Conservation (phyloP, 1,140 invertebrate species). For the Delia radicum region DNA sequence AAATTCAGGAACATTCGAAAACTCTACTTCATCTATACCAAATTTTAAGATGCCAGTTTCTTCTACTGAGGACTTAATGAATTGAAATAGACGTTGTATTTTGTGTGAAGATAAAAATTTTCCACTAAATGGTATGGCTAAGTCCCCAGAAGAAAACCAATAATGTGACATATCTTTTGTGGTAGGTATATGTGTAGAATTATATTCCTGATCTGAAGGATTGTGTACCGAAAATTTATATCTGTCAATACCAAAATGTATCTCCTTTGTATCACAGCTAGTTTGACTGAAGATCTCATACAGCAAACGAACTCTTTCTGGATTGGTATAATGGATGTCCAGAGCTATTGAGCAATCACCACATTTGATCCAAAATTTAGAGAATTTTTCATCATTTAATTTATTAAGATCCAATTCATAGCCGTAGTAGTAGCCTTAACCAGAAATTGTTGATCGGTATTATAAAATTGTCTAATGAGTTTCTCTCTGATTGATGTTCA, state of each 20-base stretch:
- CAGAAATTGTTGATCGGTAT: too few species aligned
- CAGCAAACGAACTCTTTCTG: conserved; percentile 39
- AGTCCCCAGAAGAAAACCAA: conserved; percentile 49
- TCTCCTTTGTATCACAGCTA: conserved; percentile 40
- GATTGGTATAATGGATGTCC: conserved; percentile 36
- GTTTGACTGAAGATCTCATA: conserved; percentile 50
- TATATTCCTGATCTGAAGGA: background rate
- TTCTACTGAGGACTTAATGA: conserved; percentile 32
- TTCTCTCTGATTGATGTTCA: conserved; percentile 28
- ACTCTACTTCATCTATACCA: conserved; percentile 47
- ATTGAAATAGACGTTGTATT: conserved; percentile 39
- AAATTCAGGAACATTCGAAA: conserved; percentile 42
- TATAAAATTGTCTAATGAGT: too few species aligned
- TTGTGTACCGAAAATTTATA: conserved; percentile 35
- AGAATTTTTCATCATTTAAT: conserved; percentile 21
- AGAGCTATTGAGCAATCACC: conserved; percentile 43
- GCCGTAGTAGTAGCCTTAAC: too few species aligned
- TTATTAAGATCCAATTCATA: too few species aligned
- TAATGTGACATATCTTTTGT: conserved; percentile 44
- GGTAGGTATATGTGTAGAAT: conserved; percentile 10
- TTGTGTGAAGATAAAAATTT: conserved; percentile 39
- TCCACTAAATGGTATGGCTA: conserved; percentile 48
- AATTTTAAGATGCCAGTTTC: conserved; percentile 35
- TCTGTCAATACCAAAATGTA: conserved; percentile 48
- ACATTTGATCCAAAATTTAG: conserved; percentile 42